Percentiles rank a stretch among this genome's conserved stretches.
Evolutionary conservation across 1,140 invertebrate species (phyloP).

Genomic region (Drosophila persimilis): DNA sequence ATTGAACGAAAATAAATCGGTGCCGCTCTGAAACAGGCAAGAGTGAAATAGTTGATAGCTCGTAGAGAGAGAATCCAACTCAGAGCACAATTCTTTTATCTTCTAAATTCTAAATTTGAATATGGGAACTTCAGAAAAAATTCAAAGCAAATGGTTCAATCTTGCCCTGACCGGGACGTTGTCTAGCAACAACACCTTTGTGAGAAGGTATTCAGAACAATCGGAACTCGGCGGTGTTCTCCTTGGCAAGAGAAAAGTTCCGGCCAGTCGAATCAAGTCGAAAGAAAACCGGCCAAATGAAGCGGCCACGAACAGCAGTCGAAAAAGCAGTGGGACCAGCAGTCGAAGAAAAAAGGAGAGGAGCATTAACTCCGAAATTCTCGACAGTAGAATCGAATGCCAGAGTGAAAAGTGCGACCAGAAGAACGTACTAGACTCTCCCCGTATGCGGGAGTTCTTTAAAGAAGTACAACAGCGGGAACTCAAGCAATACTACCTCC

Average conservation of each 20-base stretch:
- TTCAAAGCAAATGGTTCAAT: constrained; percentile 19
- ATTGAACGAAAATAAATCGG: not conserved
- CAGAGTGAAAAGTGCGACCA: not conserved
- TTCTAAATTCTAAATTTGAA: constrained; percentile 25
- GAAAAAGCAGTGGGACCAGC: too few relatives aligned
- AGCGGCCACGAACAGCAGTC: too few relatives aligned
- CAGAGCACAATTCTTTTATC: not conserved
- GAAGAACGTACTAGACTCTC: constrained; percentile 7
- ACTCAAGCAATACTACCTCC: constrained; percentile 22
- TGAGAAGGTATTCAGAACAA: constrained; percentile 13
- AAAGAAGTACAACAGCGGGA: constrained; percentile 23
- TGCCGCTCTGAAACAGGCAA: not conserved
- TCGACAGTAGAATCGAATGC: not conserved
- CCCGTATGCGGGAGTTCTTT: constrained; percentile 35
- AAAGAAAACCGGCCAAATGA: too few relatives aligned
- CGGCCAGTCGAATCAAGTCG: too few relatives aligned
- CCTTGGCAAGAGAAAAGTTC: not conserved
- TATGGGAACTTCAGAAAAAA: not conserved
- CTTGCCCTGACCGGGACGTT: constrained; percentile 19
- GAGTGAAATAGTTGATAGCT: not conserved
- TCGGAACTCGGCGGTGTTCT: not conserved
- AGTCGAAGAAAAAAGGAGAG: not conserved
- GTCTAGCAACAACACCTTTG: constrained; percentile 1
- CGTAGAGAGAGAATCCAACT: too few relatives aligned
- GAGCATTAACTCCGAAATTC: not conserved